phyloP scores from a whole-genome alignment of 1,140 invertebrate species.

The Drosophila prosaltans region DNA sequence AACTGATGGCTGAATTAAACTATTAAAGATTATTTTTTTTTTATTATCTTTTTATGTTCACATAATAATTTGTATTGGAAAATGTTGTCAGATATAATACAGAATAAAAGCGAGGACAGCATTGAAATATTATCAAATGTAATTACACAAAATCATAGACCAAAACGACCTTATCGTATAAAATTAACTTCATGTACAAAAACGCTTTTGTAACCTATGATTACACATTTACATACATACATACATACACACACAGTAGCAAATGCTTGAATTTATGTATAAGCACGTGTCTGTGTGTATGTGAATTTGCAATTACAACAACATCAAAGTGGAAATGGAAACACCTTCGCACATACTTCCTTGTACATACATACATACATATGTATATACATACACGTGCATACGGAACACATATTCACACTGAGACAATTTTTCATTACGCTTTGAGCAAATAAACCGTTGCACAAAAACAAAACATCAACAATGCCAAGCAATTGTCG shows the following conservation, averaged over 20 bases:
- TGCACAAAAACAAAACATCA: constrained; percentile 59
- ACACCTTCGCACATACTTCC: constrained; percentile 61
- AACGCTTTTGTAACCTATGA: constrained; percentile 74
- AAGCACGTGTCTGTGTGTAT: too few relatives aligned
- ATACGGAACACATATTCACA: constrained; percentile 36
- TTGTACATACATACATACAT: constrained; percentile 51
- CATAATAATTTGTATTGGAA: not conserved
- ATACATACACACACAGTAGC: constrained; percentile 13
- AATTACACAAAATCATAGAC: constrained; percentile 77
- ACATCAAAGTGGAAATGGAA: constrained; percentile 46
- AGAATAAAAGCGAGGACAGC: constrained; percentile 19
- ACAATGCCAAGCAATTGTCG: constrained; percentile 46
- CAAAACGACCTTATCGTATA: constrained; percentile 78
- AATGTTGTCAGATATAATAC: constrained; percentile 27
- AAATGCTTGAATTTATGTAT: not conserved
- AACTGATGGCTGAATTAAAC: not conserved
- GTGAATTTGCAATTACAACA: constrained; percentile 57
- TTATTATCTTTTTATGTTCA: not conserved
- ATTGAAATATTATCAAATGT: constrained; percentile 77
- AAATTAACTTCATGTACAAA: constrained; percentile 70
- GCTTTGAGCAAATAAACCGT: constrained; percentile 51
- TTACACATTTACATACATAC: constrained; percentile 40
- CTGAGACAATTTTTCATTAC: constrained; percentile 16
- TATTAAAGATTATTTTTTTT: not conserved
- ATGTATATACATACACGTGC: constrained; percentile 30